Conservation (phyloP, 2,888 invertebrate genomes). For the Micoletzkya japonica region DNA sequence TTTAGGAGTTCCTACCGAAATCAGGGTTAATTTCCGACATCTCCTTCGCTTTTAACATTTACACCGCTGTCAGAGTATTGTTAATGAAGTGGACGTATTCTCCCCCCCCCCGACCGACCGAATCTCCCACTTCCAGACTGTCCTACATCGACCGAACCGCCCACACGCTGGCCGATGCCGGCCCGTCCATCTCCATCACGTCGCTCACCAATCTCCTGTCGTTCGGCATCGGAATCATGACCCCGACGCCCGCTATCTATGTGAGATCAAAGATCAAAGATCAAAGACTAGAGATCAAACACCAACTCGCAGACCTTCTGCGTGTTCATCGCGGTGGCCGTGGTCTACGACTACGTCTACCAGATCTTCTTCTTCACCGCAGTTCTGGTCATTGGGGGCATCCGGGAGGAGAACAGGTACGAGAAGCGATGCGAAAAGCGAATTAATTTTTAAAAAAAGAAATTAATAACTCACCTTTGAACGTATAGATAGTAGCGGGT, state of each 20-base stretch:
- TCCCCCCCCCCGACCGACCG: no score
- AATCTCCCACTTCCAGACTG: slow-evolving; percentile 22
- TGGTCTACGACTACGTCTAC: slow-evolving; percentile 61
- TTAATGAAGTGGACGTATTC: slow-evolving; percentile 2
- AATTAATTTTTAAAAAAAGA: not conserved
- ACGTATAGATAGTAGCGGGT: no score
- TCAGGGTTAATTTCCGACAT: no score
- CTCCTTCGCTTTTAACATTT: no score
- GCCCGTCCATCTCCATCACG: slow-evolving; percentile 63
- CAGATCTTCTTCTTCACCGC: slow-evolving; percentile 63
- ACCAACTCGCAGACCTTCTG: slow-evolving; percentile 50
- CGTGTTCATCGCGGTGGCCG: slow-evolving; percentile 59
- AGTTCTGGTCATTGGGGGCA: slow-evolving; percentile 56
- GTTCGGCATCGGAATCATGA: slow-evolving; percentile 61
- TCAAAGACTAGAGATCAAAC: not conserved
- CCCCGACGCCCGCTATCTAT: slow-evolving; percentile 62
- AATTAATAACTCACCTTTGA: not conserved
- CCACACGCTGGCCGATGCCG: slow-evolving; percentile 58
- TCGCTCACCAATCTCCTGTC: slow-evolving; percentile 61
- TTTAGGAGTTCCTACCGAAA: no score
- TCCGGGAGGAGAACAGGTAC: slow-evolving; percentile 46
- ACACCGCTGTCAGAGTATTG: not conserved
- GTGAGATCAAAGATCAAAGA: slow-evolving; percentile 28
- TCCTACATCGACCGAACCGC: slow-evolving; percentile 47
- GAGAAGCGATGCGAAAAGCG: not conserved